phyloP scores from a whole-genome alignment of 2,797 vertebrate species.

The Xiphorhynchus erythropygius region DNA sequence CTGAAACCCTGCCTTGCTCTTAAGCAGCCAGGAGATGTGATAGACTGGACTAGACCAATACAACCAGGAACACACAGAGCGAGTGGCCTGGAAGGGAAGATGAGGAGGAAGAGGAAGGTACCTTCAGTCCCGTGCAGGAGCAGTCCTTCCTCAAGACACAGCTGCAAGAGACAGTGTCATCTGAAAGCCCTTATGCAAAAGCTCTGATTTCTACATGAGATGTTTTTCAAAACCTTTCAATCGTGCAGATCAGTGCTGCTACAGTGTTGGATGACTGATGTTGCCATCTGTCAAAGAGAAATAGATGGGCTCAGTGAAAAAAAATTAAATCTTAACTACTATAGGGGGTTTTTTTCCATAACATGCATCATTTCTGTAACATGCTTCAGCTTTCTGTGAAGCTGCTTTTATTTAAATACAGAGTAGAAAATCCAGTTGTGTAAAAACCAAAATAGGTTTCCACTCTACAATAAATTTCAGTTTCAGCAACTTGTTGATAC shows the following conservation, averaged over 20 bases:
- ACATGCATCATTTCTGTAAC: not conserved
- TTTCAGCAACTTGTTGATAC: not conserved
- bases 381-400: not conserved
- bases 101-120: not conserved
- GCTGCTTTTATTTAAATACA: not conserved
- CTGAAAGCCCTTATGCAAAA: not conserved
- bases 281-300: not conserved
- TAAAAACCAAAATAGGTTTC: not conserved
- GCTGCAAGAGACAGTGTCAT: not conserved
- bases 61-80: not conserved
- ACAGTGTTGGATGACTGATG: not conserved
- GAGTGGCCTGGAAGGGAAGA: not conserved
- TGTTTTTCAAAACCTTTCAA: not conserved
- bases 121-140: rapidly evolving
- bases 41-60: not conserved
- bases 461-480: not conserved
- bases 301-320: not conserved
- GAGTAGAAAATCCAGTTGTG: not conserved
- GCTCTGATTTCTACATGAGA: not conserved
- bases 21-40: not conserved
- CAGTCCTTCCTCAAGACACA: not conserved
- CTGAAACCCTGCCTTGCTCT: not conserved
- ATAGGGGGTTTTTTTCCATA: not conserved
- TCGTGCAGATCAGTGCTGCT: not conserved
- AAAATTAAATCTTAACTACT: not conserved